Evolutionary conservation across 2,797 vertebrate species (phyloP).

Genomic region (Cephalopachus bancanus): DNA sequence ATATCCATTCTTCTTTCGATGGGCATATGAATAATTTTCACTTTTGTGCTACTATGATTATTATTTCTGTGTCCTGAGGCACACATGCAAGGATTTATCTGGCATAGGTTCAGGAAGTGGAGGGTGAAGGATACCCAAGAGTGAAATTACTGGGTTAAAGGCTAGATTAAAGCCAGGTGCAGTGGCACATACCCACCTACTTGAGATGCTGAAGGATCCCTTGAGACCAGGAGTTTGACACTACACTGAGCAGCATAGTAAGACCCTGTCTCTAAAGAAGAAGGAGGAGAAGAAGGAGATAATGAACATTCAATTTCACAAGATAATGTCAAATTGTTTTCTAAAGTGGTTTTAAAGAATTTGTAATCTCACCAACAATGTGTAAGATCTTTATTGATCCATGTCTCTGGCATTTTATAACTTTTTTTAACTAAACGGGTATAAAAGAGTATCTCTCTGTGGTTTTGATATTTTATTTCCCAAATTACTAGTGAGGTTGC

Average conservation of each 20-base stretch:
- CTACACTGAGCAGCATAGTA: not conserved
- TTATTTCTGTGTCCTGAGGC: constrained; percentile 9
- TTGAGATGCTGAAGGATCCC: not conserved
- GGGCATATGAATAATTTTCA: not conserved
- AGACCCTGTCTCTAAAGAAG: not conserved
- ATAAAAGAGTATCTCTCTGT: constrained; percentile 20
- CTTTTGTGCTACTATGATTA: constrained; percentile 18
- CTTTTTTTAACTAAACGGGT: not conserved
- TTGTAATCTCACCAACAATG: not conserved
- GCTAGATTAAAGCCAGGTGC: not conserved
- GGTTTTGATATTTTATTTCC: constrained; percentile 24
- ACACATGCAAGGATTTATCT: not conserved
- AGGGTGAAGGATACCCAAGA: not conserved
- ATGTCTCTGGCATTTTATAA: not conserved
- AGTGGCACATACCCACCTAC: not conserved
- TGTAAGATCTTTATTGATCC: constrained; percentile 16
- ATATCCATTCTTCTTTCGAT: not conserved
- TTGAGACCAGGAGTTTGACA: not conserved
- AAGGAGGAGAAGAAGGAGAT: not conserved
- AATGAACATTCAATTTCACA: not conserved
- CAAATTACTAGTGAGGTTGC: not conserved
- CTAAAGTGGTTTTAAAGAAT: not conserved
- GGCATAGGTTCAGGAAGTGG: not conserved
- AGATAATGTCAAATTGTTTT: constrained; percentile 8
- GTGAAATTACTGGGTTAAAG: constrained; percentile 11